Conservation (phyloP, 2,113 vertebrate species). For the Entomyzon cyanotis region DNA sequence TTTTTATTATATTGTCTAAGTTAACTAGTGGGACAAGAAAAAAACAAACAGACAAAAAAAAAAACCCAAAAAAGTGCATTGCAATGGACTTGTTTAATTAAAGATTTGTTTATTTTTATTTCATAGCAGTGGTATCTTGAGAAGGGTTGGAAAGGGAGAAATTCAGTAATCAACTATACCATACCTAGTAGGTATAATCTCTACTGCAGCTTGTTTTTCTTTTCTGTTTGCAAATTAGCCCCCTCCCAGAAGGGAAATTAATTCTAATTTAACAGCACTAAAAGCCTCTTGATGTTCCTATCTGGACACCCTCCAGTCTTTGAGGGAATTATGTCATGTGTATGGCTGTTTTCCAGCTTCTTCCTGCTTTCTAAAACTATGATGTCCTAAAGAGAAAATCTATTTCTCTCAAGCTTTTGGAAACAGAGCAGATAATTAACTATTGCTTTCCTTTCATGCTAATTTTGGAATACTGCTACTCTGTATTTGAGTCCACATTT, state of each 20-base stretch:
- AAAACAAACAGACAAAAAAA: neutral
- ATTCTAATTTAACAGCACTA: constrained; percentile 38
- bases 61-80: rapidly evolving
- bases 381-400: neutral
- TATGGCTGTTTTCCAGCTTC: constrained; percentile 22
- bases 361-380: neutral
- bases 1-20: neutral
- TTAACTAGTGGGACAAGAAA: neutral
- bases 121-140: neutral
- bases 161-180: neutral
- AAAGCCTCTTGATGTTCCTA: constrained; percentile 43
- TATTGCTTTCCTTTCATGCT: neutral
- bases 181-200: constrained; percentile 10
- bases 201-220: neutral
- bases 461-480: neutral
- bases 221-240: constrained; percentile 11
- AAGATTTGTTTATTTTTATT: neutral
- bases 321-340: constrained; percentile 33
- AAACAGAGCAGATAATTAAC: neutral
- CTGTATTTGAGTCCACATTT: neutral
- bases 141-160: neutral
- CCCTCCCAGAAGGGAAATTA: constrained; percentile 32
- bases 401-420: neutral
- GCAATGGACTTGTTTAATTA: neutral
- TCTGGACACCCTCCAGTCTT: constrained; percentile 40